Evolutionary conservation across 2,113 vertebrate genomes (phyloP).

Genomic region (Phycodurus eques): DNA sequence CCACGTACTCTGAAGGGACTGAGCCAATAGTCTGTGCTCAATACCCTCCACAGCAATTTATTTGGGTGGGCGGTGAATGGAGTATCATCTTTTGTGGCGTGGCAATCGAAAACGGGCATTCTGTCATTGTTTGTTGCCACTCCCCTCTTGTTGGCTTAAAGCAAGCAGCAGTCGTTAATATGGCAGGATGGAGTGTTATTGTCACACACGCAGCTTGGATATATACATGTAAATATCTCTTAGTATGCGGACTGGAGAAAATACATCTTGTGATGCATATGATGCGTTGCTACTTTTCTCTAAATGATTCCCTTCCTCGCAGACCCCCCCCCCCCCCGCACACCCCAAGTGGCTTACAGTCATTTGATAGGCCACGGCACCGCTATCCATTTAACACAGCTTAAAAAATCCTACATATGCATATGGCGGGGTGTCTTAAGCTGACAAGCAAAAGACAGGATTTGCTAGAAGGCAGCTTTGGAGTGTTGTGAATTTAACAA

Average conservation of each 20-base stretch:
- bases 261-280: slow-evolving; percentile 10
- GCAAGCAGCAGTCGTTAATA: slow-evolving; percentile 56
- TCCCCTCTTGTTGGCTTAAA: slow-evolving; percentile 62
- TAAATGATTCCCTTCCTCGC: slow-evolving; percentile 9
- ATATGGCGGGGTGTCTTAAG: slow-evolving; percentile 73
- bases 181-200: slow-evolving; percentile 45
- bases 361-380: slow-evolving; percentile 74
- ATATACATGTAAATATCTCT: slow-evolving; percentile 20
- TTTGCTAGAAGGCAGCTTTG: slow-evolving; percentile 74
- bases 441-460: slow-evolving; percentile 74
- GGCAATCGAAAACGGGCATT: slow-evolving; percentile 65
- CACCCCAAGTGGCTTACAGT: slow-evolving; percentile 68
- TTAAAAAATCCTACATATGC: slow-evolving; percentile 77
- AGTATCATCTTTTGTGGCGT: slow-evolving; percentile 47
- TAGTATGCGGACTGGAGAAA: neutral
- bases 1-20: slow-evolving; percentile 26
- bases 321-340: neutral
- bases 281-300: slow-evolving; percentile 43
- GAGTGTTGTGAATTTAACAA: slow-evolving; percentile 81
- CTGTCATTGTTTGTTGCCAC: slow-evolving; percentile 73
- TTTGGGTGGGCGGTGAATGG: slow-evolving; percentile 49
- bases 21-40: slow-evolving; percentile 57
- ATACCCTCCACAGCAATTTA: slow-evolving; percentile 64
- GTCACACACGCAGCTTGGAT: slow-evolving; percentile 42
- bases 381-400: slow-evolving; percentile 78